Base-by-base conservation (phyloP, 2,113 vertebrate species). In the Centropristis striata region DNA sequence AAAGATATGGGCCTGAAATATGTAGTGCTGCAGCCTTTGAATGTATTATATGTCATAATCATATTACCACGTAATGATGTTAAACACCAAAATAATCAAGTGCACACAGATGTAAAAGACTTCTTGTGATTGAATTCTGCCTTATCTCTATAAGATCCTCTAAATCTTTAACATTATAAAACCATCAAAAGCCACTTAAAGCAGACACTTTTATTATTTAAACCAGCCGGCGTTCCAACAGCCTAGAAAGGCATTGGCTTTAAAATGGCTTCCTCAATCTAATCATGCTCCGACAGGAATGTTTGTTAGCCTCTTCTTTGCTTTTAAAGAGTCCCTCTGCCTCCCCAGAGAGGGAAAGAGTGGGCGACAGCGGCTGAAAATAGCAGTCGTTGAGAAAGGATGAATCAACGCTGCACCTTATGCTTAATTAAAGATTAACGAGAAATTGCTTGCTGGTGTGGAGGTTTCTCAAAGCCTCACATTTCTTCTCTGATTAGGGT, bases 381-480 rank as follows among this genome's bases (percentile, higher is more conserved):
- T 94, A 95, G 94, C 88, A 49, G 66, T 53, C 18, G 57, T 71
- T 32, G 57, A 86, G 90, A 83, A 90, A 76, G 84, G 90, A 90
- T 86, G 80, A 93, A 93, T 93, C 86, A 86, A 93, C 78, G 84
- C 86, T 61, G 81, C 82, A 92, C 91, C 91, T 92, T 90, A 75
- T 84, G 83, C 86, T 93, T 94, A 93, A 94, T 95, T 94, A 95
- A 95, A 94, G 88, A 94, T 94, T 93, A 92, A 94, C 67, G 37
- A 89, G 89, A 87, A 87, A 86, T 91, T 87, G 86, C 86, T 80
- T 44, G 88, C 82, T 67, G 86, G 72, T 65, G 75, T 77, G 59
- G 83, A 84, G 86, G 68, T 88, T 91, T 89, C 86, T 90, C 75
- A 72, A 85, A 93, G 83, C 93, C 84, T 85, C 69, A 47, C 88